A percentile compares a stretch with the other conserved stretches of the same genome.
These are phyloP conservation scores for Centruroides sculpturatus DNA, from an alignment of 1,140 invertebrate species.

Conservation along the genomic window DNA sequence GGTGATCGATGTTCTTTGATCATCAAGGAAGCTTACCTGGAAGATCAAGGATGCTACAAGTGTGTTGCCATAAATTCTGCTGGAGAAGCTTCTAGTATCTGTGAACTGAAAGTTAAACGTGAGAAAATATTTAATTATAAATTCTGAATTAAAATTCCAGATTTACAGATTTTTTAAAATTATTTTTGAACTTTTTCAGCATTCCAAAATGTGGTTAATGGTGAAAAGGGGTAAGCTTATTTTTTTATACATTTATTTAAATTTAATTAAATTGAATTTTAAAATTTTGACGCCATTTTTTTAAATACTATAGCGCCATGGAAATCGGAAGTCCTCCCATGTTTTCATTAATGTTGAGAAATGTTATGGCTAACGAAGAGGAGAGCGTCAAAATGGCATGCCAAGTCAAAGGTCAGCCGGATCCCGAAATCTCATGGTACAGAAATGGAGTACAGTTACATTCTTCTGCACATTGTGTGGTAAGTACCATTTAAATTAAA, in stretches of 20 bases:
- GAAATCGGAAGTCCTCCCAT: slow-evolving; percentile 15
- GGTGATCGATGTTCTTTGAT: slow-evolving; percentile 69
- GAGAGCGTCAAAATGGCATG: slow-evolving; percentile 29
- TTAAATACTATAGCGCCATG: background rate
- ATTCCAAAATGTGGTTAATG: background rate
- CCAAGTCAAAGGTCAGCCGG: slow-evolving; percentile 51
- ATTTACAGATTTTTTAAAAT: background rate
- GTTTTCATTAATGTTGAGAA: slow-evolving; percentile 22
- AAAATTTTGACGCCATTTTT: background rate
- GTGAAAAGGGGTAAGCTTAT: background rate
- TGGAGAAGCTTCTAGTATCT: slow-evolving; percentile 61
- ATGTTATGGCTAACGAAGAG: slow-evolving; percentile 29
- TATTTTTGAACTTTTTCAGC: background rate
- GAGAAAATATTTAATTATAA: slow-evolving; percentile 3
- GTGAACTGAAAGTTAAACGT: slow-evolving; percentile 40
- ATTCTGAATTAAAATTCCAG: background rate
- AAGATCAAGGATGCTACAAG: slow-evolving; percentile 75
- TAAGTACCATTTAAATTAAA: slow-evolving; percentile 16
- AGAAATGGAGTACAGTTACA: slow-evolving; percentile 48
- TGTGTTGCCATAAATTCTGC: slow-evolving; percentile 73
- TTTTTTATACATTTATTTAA: background rate
- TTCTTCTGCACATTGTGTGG: slow-evolving; percentile 35
- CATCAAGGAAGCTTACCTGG: slow-evolving; percentile 59
- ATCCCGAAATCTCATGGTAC: slow-evolving; percentile 53
- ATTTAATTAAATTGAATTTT: background rate